Conservation (phyloP, 1,140 invertebrate genomes). For the Teleogryllus occipitalis region DNA sequence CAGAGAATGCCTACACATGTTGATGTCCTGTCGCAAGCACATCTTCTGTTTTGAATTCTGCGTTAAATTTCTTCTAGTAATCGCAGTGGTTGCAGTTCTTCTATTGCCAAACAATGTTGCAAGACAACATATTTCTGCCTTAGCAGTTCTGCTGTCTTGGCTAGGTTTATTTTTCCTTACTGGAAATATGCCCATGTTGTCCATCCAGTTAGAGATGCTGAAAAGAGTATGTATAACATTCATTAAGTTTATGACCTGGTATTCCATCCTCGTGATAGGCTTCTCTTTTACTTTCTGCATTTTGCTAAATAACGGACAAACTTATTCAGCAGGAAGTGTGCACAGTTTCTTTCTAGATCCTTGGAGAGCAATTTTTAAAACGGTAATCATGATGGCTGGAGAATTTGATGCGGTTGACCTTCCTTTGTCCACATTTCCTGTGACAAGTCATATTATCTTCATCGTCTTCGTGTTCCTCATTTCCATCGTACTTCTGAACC, state of each 20-base stretch:
- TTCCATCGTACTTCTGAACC: constrained; percentile 68
- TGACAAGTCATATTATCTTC: constrained; percentile 62
- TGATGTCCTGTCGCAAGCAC: constrained; percentile 52
- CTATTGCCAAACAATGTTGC: constrained; percentile 43
- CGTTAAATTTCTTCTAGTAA: constrained; percentile 56
- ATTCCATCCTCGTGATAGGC: constrained; percentile 67
- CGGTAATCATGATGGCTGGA: constrained; percentile 73
- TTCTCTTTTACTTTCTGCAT: constrained; percentile 72
- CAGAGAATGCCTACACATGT: constrained; percentile 58
- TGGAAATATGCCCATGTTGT: constrained; percentile 60
- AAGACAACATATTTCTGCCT: constrained; percentile 45
- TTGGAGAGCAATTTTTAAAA: constrained; percentile 62
- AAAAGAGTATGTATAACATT: constrained; percentile 68
- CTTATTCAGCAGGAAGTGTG: constrained; percentile 22
- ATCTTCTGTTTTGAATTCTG: constrained; percentile 58
- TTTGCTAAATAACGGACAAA: constrained; percentile 54
- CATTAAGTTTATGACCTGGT: constrained; percentile 65
- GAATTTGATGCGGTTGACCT: constrained; percentile 69
- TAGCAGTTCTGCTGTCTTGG: constrained; percentile 62
- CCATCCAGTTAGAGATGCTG: constrained; percentile 70
- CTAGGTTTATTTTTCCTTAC: constrained; percentile 64
- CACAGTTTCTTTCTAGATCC: constrained; percentile 45
- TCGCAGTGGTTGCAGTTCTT: constrained; percentile 48
- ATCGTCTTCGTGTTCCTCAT: constrained; percentile 70
- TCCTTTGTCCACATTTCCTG: constrained; percentile 55